Evolutionary conservation across 2,113 vertebrate genomes (phyloP).

Genomic region (Xiphophorus hellerii): DNA sequence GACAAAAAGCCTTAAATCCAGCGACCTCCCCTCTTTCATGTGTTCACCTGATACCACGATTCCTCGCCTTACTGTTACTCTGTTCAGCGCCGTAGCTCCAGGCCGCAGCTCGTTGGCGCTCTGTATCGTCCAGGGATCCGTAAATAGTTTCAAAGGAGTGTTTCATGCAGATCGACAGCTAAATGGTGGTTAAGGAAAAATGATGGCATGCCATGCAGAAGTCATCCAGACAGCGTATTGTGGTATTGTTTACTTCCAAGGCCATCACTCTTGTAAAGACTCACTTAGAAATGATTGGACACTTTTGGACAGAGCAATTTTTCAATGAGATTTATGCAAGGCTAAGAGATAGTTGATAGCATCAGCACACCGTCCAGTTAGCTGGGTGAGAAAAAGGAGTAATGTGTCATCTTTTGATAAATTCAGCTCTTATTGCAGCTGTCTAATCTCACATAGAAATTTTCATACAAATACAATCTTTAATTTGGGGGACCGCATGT

Average conservation of each 20-base stretch:
- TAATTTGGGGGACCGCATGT: no score
- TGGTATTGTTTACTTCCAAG: no score
- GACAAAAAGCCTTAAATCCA: constrained; percentile 81
- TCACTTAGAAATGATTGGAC: no score
- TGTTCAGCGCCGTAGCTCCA: constrained; percentile 40
- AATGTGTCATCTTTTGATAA: not conserved
- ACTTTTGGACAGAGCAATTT: not conserved
- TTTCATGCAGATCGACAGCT: not conserved
- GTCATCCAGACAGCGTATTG: no score
- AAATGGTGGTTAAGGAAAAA: no score
- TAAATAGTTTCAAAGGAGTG: not conserved
- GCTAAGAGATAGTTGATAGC: not conserved
- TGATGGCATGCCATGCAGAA: not conserved
- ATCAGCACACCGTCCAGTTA: not conserved
- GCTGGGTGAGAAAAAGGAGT: no score
- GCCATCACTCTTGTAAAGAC: no score
- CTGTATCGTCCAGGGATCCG: constrained; percentile 3
- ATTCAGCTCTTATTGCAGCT: not conserved
- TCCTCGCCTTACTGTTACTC: constrained; percentile 63
- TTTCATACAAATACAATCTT: not conserved
- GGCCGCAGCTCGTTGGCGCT: constrained; percentile 34
- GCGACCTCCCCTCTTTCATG: constrained; percentile 77
- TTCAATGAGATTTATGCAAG: not conserved
- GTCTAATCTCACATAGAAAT: no score
- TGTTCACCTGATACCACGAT: constrained; percentile 76